Base-by-base conservation (phyloP, 2,113 vertebrate genomes). In the Pygoscelis antarcticus region DNA sequence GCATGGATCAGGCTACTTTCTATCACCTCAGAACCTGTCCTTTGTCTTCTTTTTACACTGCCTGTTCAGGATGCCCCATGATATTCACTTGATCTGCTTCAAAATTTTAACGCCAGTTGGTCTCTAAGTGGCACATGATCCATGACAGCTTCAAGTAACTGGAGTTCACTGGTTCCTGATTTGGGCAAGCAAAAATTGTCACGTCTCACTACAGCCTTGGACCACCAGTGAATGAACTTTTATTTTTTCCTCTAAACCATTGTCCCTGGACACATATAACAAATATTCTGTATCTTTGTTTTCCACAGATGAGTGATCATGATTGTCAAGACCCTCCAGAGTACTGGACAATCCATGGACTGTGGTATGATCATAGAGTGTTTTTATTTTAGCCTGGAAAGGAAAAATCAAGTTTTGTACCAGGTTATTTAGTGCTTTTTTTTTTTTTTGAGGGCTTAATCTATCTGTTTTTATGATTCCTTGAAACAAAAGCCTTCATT, bases 261-360 rank as follows among this genome's bases (percentile, higher is more conserved):
- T 83, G 23, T 36, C 30, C 9, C 11, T 65, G n/a, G 19, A 51
- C 11, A 55, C 16, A 19, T 46, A 19, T 7, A 92, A 87, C 16
- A 89, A 94, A 70, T 71, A 55, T 2, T 70, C 12, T 69, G 15
- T 77, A 10, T 27, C 69, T 93, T 76, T 92, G 5, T 90, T 94
- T 78, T 61, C 61, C 25, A 30, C 47, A 98, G 98, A 97, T 97
- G 94, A 60, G 14, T 74, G 52, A 52, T 26, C 82, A 97, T 20
- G 86, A 96, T 61, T 98, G 98, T 62, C 62, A 78, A 18, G 66
- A 97, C 40, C 97, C 98, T 9, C 98, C 97, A 13, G 74, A 97
- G 18, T 98, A 98, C 72, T 98, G 98, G 98, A 98, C 98, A 11
- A 98, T 98, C 52, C 98, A 98, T 25, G 98, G 98, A 49, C 51